These are phyloP conservation scores for Thymelicus acteon DNA, from an alignment of 2,888 invertebrate genomes.

Conservation along the genomic window DNA sequence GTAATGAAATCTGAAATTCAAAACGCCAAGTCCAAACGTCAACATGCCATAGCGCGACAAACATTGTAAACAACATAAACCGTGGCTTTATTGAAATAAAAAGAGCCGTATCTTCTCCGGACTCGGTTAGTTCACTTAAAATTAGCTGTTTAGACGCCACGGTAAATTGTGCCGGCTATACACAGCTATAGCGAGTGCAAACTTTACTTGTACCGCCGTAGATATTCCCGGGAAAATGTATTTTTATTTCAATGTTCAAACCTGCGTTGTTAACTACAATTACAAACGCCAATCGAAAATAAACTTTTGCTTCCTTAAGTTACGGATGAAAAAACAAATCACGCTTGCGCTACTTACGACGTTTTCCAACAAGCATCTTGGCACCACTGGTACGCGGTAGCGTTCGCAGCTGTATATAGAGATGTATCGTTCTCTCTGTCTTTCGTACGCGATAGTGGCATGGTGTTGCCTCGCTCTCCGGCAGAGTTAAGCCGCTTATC, in stretches of 20 bases:
- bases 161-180: constrained; percentile 63
- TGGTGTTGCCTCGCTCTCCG: constrained; percentile 61
- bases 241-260: constrained; percentile 76
- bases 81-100: constrained; percentile 47
- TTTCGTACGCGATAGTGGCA: constrained; percentile 38
- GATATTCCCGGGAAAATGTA: constrained; percentile 82
- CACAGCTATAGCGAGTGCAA: constrained; percentile 65
- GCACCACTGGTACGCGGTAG: constrained; percentile 68
- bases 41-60: constrained; percentile 17
- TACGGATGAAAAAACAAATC: constrained; percentile 47
- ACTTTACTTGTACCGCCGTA: constrained; percentile 78
- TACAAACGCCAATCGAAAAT: constrained; percentile 43
- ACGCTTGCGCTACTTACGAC: constrained; percentile 47
- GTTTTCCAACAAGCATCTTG: constrained; percentile 52
- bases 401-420: constrained; percentile 77
- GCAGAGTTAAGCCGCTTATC: constrained; percentile 84
- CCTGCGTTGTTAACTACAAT: constrained; percentile 36
- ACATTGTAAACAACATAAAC: constrained; percentile 32
- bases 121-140: constrained; percentile 70
- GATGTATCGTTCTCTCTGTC: constrained; percentile 62
- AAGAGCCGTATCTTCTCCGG: constrained; percentile 52
- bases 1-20: constrained; percentile 18
- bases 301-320: constrained; percentile 32
- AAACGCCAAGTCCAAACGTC: constrained; percentile 14
- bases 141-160: constrained; percentile 78